Evolutionary conservation across 2,888 invertebrate species (phyloP).

Genomic region (Pammene fasciana): DNA sequence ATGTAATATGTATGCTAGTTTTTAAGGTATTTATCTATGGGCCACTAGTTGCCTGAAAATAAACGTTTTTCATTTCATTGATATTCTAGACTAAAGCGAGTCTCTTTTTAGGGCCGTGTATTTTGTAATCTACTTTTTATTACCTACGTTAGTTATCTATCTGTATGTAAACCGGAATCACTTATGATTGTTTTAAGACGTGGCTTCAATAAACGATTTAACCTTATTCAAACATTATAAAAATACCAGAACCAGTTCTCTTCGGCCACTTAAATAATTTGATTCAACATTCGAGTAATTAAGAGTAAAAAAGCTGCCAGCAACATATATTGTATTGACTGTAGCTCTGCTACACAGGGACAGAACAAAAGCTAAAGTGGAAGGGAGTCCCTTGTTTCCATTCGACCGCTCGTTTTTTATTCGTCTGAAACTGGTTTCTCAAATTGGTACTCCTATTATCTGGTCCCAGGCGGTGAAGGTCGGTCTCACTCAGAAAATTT

Average conservation of each 20-base stretch:
- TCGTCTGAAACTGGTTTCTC: slow-evolving; percentile 73
- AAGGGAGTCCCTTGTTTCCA: slow-evolving; percentile 69
- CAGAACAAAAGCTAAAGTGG: slow-evolving; percentile 66
- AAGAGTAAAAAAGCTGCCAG: slow-evolving; percentile 39
- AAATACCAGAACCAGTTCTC: slow-evolving; percentile 11
- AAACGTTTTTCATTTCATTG: no score
- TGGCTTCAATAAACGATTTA: not conserved
- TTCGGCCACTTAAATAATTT: slow-evolving; percentile 23
- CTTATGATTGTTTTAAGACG: not conserved
- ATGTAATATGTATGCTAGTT: no score
- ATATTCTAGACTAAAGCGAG: not conserved
- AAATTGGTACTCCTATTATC: slow-evolving; percentile 82
- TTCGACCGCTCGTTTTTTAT: slow-evolving; percentile 70
- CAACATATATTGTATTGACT: slow-evolving; percentile 32
- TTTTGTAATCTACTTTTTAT: no score
- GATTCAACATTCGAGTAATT: slow-evolving; percentile 38
- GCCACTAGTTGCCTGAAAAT: no score
- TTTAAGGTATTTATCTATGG: no score
- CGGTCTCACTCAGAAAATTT: slow-evolving; percentile 70
- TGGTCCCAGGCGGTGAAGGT: slow-evolving; percentile 75
- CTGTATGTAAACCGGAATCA: not conserved
- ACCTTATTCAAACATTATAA: slow-evolving; percentile 12
- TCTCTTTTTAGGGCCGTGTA: no score
- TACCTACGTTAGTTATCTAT: no score
- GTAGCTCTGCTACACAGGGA: slow-evolving; percentile 50